Percentiles rank a stretch among this genome's conserved stretches.
Conservation (phyloP, 2,888 invertebrate genomes). For the Geophilus truncorum region DNA sequence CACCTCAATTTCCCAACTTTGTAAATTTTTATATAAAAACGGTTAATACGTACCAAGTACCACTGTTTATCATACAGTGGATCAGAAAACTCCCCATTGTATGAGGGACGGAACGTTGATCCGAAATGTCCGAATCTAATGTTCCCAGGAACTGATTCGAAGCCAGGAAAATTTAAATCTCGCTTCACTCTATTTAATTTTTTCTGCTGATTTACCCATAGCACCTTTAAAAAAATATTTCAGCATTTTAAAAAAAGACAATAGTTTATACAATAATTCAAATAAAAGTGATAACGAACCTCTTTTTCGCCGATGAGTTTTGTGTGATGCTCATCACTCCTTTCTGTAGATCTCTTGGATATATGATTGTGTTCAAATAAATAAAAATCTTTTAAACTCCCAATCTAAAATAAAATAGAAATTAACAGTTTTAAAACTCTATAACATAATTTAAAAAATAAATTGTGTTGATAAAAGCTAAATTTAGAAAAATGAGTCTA, state of each 20-base stretch:
- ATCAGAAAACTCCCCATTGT: constrained; percentile 67
- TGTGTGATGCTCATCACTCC: constrained; percentile 71
- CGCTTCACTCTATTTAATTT: constrained; percentile 82
- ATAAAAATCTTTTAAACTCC: constrained; percentile 77
- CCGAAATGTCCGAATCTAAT: neutral
- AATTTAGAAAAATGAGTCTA: neutral
- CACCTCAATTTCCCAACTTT: neutral
- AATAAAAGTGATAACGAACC: too few species aligned
- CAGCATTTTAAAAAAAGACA: too few species aligned
- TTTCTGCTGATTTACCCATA: constrained; percentile 93
- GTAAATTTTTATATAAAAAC: too few species aligned
- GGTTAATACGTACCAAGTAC: constrained; percentile 93
- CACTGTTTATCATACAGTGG: constrained; percentile 92
- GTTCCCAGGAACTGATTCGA: too few species aligned
- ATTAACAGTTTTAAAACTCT: neutral
- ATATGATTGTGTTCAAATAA: constrained; percentile 78
- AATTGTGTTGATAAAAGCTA: too few species aligned
- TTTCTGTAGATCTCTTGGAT: constrained; percentile 74
- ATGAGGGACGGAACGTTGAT: constrained; percentile 38
- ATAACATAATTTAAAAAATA: neutral
- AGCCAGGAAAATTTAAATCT: constrained; percentile 51
- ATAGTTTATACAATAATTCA: too few species aligned
- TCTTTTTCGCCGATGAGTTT: constrained; percentile 70
- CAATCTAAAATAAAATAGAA: constrained; percentile 64
- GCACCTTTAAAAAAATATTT: constrained; percentile 60